phyloP scores from a whole-genome alignment of 1,140 invertebrate species.

The Cydia pomonella region DNA sequence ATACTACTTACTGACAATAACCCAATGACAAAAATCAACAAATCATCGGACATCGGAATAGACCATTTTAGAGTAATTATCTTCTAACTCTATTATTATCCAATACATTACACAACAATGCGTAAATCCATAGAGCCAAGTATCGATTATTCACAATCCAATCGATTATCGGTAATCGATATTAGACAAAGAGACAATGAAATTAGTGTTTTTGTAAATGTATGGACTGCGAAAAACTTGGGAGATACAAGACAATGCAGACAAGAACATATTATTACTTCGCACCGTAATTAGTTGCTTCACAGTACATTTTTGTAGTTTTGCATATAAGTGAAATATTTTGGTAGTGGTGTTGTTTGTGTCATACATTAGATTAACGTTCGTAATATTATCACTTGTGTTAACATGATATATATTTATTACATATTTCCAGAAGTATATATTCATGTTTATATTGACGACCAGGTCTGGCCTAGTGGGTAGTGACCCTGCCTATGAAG shows the following conservation, averaged over 20 bases:
- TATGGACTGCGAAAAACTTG: not conserved
- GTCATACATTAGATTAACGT: no score
- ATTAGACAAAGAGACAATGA: slow-evolving; percentile 16
- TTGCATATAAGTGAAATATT: not conserved
- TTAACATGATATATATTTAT: no score
- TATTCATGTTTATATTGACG: no score
- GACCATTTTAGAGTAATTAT: not conserved
- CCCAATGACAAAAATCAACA: no score
- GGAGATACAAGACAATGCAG: not conserved
- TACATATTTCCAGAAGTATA: no score
- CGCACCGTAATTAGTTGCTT: not conserved
- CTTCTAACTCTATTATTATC: not conserved
- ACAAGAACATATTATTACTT: not conserved
- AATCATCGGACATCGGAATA: not conserved
- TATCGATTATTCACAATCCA: slow-evolving; percentile 22
- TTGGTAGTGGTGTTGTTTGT: not conserved
- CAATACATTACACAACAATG: slow-evolving; percentile 27
- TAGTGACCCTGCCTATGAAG: no score
- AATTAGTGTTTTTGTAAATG: not conserved
- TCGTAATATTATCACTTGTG: no score
- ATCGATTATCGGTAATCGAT: slow-evolving; percentile 27
- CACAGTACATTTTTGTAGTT: not conserved
- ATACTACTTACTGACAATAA: no score
- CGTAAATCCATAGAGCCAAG: slow-evolving; percentile 10
- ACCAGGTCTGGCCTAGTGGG: no score